Base-by-base conservation (phyloP, 2,113 vertebrate species). In the Himantopus leucocephalus region DNA sequence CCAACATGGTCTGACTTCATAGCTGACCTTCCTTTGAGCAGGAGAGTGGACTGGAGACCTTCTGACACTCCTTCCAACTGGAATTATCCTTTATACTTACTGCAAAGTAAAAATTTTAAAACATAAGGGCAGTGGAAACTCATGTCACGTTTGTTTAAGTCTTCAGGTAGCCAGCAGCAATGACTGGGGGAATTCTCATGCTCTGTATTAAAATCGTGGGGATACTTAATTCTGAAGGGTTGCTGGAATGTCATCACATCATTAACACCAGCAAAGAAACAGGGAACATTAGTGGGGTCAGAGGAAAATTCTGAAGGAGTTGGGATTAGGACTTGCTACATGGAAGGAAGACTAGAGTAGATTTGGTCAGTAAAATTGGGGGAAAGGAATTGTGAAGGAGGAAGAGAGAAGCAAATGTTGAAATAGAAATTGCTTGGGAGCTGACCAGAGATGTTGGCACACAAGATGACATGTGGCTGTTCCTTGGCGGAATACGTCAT, bases 401-500 rank as follows among this genome's bases (percentile, higher is more conserved):
- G 27, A 50, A 35, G 32, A 58, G 32, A 67, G 59, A 70, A 77
- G 39, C 45, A 55, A 35, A 68, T 27, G 7, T 79, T 58, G 48
- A 48, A 88, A 81, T 1, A 63, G 17, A 63, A 88, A 18, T 62
- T 30, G 34, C 6, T 55, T 16, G 18, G 23, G 71, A 87, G 29
- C 41, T 63, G 41, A 37, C 14, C 41, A n/a, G 39, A 80, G 48
- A 39, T 56, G 35, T n/a, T 2, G 0, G 12, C 32, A 48, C 32
- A 58, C 11, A 45, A 53, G 5, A 7, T 24, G 30, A 30, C 35
- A 5, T 45, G 45, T 85, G 52, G 29, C 79, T 67, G 6, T 85
- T 92, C 29, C 14, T 26, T 64, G 10, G 6, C 41, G 14, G 11
- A 70, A 27, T 45, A 32, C 0, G 0, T 55, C 5, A 22, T 47